These are phyloP conservation scores for Mustelus asterias DNA, from an alignment of 2,113 vertebrate species.

Conservation along the genomic window DNA sequence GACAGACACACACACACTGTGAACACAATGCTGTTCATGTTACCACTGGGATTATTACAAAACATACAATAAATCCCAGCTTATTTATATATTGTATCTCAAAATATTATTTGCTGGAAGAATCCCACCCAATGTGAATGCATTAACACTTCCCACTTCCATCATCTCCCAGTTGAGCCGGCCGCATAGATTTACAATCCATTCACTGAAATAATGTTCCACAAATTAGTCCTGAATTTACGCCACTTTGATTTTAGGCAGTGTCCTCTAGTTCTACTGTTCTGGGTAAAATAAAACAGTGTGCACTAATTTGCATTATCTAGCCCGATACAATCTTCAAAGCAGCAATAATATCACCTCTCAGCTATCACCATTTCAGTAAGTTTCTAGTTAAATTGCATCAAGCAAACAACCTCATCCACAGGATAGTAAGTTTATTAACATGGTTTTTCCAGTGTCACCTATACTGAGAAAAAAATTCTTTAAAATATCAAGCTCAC, in stretches of 20 bases:
- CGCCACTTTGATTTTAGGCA: background rate
- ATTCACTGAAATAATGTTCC: background rate
- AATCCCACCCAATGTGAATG: background rate
- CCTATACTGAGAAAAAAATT: background rate
- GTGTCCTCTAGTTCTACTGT: background rate
- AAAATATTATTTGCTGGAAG: background rate
- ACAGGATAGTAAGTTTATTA: background rate
- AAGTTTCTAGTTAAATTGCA: no score
- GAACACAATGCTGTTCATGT: background rate
- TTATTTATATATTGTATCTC: background rate
- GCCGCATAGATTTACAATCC: background rate
- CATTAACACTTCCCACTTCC: background rate
- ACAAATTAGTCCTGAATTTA: background rate
- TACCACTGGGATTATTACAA: background rate
- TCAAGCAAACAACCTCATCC: no score
- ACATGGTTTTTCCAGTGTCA: background rate
- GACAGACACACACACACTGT: background rate
- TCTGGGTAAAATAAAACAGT: background rate
- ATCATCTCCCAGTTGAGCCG: background rate
- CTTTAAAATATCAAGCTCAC: background rate
- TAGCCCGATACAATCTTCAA: background rate
- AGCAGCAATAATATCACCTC: background rate
- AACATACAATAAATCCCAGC: background rate
- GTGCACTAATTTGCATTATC: background rate
- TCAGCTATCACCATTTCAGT: background rate